Conservation (phyloP, 2,113 vertebrate genomes). For the Lycocorax pyrrhopterus region DNA sequence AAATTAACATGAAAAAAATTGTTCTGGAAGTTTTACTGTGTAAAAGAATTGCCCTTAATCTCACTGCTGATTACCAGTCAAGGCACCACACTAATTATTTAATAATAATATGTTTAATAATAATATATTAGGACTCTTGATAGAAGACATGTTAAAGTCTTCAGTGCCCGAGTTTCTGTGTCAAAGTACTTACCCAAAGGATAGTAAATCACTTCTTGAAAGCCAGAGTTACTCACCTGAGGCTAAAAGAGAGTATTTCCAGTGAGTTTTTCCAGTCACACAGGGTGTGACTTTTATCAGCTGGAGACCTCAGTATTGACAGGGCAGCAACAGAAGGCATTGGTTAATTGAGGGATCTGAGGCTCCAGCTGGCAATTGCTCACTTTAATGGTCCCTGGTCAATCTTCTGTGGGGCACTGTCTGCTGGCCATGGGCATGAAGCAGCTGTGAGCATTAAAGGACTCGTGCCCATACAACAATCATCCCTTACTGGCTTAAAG, state of each 20-base stretch:
- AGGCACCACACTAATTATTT: background rate
- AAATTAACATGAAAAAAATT: background rate
- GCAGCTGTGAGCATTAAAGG: background rate
- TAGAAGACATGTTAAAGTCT: background rate
- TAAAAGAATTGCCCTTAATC: background rate
- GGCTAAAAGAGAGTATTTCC: background rate
- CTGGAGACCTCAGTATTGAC: background rate
- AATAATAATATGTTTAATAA: background rate
- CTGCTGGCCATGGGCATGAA: background rate
- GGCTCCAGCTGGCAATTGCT: background rate
- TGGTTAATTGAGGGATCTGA: background rate
- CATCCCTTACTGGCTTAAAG: background rate
- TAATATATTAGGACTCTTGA: background rate
- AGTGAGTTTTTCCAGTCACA: background rate
- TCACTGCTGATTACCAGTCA: background rate
- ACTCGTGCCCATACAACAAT: background rate
- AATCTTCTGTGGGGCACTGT: background rate
- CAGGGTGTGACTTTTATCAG: background rate
- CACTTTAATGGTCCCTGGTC: background rate
- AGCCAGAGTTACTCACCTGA: background rate
- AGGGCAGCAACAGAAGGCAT: background rate
- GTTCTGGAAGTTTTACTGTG: background rate
- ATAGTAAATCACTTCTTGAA: background rate
- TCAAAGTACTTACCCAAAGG: background rate
- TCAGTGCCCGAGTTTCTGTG: background rate